phyloP scores from a whole-genome alignment of 2,797 vertebrate species.

The Dipus sagitta region DNA sequence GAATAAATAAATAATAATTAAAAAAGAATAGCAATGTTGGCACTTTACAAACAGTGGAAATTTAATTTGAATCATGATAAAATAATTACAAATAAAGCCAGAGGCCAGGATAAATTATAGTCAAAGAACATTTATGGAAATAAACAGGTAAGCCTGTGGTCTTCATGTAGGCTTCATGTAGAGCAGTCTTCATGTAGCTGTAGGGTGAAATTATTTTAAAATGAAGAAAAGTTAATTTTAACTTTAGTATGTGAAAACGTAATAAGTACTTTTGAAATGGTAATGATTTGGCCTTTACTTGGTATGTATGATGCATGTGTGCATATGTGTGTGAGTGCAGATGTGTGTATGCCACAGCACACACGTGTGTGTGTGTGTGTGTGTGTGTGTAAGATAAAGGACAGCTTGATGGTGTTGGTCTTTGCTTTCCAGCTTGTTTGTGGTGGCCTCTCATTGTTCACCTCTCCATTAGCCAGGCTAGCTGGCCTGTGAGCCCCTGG shows the following conservation, averaged over 20 bases:
- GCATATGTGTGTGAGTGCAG: too few relatives aligned
- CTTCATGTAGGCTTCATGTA: background rate
- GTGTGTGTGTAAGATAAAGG: too few relatives aligned
- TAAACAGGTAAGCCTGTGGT: background rate
- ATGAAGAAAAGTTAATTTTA: constrained; percentile 51
- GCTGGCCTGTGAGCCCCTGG: too few relatives aligned
- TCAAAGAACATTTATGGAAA: background rate
- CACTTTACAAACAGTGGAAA: constrained; percentile 57
- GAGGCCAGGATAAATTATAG: constrained; percentile 35
- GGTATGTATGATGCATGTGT: too few relatives aligned
- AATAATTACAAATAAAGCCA: constrained; percentile 58
- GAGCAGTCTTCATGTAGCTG: background rate
- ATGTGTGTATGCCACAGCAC: too few relatives aligned
- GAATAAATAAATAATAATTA: too few relatives aligned
- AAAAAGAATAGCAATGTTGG: background rate
- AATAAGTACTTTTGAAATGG: constrained; percentile 52
- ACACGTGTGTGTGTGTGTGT: too few relatives aligned
- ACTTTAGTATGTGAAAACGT: constrained; percentile 49
- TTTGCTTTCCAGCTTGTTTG: too few relatives aligned
- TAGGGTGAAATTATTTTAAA: constrained; percentile 66
- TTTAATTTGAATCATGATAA: constrained; percentile 53
- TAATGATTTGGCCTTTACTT: background rate
- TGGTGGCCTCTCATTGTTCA: too few relatives aligned
- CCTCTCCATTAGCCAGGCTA: too few relatives aligned
- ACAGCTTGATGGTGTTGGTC: too few relatives aligned